These are phyloP conservation scores for Adelosebastes latens DNA, from an alignment of 2,797 vertebrate genomes.

Conservation along the genomic window DNA sequence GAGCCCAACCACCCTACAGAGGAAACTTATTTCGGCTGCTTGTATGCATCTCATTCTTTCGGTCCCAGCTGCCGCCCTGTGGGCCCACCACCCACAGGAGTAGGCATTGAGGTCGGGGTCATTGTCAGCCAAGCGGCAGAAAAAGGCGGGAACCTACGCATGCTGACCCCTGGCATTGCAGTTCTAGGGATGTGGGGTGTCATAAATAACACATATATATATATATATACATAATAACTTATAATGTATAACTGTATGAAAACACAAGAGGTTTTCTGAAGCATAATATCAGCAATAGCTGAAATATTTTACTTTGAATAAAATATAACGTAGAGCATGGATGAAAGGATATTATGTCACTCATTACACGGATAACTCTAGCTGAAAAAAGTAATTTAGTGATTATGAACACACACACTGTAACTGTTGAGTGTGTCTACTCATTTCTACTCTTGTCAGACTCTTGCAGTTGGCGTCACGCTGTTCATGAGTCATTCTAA, in stretches of 20 bases:
- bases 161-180: neutral
- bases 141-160: neutral
- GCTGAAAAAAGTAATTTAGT: neutral
- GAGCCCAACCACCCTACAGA: neutral
- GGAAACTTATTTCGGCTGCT: neutral
- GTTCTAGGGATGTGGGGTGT: no score
- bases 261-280: neutral
- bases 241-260: neutral
- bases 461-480: neutral
- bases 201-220: no score
- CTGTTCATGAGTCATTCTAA: constrained; percentile 6
- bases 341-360: neutral
- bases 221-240: neutral
- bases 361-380: neutral
- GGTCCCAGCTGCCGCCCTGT: neutral
- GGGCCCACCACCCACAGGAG: neutral
- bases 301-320: neutral
- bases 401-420: neutral
- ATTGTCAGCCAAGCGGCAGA: neutral
- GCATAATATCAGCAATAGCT: neutral
- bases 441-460: neutral
- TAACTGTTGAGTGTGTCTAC: neutral
- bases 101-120: neutral
- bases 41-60: neutral
- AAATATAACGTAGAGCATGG: neutral